Evolutionary conservation across 2,888 invertebrate species (phyloP).

Genomic region (Helleia helle): DNA sequence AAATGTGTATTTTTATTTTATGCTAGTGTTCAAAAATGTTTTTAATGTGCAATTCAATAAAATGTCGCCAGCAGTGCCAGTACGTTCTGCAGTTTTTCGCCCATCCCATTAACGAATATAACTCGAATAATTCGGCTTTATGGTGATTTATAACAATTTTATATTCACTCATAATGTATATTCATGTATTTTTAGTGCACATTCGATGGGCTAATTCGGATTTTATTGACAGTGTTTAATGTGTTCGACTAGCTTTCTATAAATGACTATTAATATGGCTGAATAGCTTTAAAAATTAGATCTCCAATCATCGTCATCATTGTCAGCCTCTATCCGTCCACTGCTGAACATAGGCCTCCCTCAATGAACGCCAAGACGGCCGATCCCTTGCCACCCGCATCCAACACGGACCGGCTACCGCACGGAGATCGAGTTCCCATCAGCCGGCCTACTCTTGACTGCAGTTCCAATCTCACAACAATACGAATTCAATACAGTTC

Average conservation of each 20-base stretch:
- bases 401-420: no score
- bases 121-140: conserved; percentile 15
- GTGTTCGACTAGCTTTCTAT: background rate
- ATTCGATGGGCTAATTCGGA: conserved; percentile 17
- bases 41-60: conserved; percentile 34
- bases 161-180: conserved; percentile 12
- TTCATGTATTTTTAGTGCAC: conserved; percentile 14
- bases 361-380: no score
- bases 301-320: no score
- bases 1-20: conserved; percentile 31
- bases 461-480: no score
- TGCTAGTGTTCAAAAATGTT: conserved; percentile 26
- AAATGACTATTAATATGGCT: no score
- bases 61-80: conserved; percentile 19
- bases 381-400: no score
- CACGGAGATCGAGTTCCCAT: no score
- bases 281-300: no score
- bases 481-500: no score
- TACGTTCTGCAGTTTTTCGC: conserved; percentile 5
- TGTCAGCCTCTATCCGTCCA: no score
- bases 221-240: conserved; percentile 12
- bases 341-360: no score
- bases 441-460: no score
- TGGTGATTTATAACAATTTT: conserved; percentile 10
- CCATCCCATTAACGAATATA: conserved; percentile 9